phyloP scores from a whole-genome alignment of 2,888 invertebrate genomes.

The Rhagium mordax region DNA sequence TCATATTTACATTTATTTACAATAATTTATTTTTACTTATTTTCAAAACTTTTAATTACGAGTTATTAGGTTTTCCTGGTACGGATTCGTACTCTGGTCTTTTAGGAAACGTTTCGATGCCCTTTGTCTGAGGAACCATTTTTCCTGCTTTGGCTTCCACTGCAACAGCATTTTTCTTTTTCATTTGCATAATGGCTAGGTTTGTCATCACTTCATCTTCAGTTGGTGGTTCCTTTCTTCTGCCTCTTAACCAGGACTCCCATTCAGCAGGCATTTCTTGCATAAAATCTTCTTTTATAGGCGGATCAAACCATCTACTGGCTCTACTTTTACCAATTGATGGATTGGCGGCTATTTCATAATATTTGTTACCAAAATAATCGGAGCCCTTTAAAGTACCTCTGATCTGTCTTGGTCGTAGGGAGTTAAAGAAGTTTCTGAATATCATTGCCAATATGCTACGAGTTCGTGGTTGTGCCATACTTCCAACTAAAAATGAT shows the following conservation, averaged over 20 bases:
- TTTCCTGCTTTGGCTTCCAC: slow-evolving; percentile 75
- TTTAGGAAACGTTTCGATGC: slow-evolving; percentile 66
- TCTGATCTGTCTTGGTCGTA: slow-evolving; percentile 73
- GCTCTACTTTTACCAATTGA: slow-evolving; percentile 77
- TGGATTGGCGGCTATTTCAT: slow-evolving; percentile 81
- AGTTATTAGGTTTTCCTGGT: slow-evolving; percentile 64
- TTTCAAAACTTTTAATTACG: not conserved
- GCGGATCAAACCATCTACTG: slow-evolving; percentile 83
- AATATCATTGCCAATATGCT: slow-evolving; percentile 70
- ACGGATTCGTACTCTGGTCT: slow-evolving; percentile 73
- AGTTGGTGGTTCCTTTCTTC: slow-evolving; percentile 77
- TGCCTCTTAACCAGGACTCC: slow-evolving; percentile 86
- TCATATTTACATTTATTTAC: not conserved
- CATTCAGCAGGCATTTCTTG: slow-evolving; percentile 88
- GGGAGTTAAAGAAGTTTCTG: slow-evolving; percentile 77
- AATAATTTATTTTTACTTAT: not conserved
- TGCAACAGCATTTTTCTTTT: slow-evolving; percentile 82
- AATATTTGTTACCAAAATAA: slow-evolving; percentile 87
- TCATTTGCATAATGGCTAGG: slow-evolving; percentile 79
- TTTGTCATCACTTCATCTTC: slow-evolving; percentile 82
- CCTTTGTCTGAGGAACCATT: slow-evolving; percentile 70
- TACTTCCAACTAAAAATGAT: slow-evolving; percentile 33
- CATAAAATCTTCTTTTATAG: slow-evolving; percentile 76
- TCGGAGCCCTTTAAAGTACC: slow-evolving; percentile 80
- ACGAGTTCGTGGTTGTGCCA: slow-evolving; percentile 62